Base-by-base conservation (phyloP, 2,113 vertebrate genomes). In the Oplegnathus fasciatus region DNA sequence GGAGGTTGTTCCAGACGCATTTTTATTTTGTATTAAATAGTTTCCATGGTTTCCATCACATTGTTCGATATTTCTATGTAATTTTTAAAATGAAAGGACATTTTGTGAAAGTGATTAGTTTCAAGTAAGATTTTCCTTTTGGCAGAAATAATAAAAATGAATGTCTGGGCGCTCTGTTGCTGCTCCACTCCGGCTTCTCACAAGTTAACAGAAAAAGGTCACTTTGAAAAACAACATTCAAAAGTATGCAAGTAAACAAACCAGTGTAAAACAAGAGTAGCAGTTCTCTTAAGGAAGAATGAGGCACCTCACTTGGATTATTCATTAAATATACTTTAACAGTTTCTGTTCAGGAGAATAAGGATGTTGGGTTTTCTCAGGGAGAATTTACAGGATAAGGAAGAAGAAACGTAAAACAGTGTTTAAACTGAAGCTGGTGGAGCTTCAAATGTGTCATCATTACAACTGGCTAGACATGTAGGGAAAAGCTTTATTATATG, bases 281-380 rank as follows among this genome's bases (percentile, higher is more conserved):
- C 62, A 54, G 65, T 20, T 40, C 64, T 78, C 26, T 50, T 17
- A 10, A 34, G 28, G 22, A 50, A 4, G 20, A 34, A 34, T 11
- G 22, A 64, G 64, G 11, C 28, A 30, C 22, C 20, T 58, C 71
- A 32, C 26, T 26, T 75, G 58, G 46, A 54, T 52, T 76, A 77
- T 66, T 71, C 30, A 80, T 71, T 24, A 34, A 52, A 52, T 14
- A 34, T 2, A 26, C 28, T 9, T 1, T 8, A 61, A 79, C 9
- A 40, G 44, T 71, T 18, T 34, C 26, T n/a, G 14, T 66, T 66
- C 7, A 6, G 26, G 28, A 78, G 65, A 46, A 70, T 2, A 48
- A 34, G 28, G 37, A 5, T 58, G 40, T n/a, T 34, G 14, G 14
- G 18, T 58, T 44, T 75, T 40, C 26, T 32, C 71, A 44, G 3